phyloP scores from a whole-genome alignment of 2,888 invertebrate species.

The Phaonia tiefii region DNA sequence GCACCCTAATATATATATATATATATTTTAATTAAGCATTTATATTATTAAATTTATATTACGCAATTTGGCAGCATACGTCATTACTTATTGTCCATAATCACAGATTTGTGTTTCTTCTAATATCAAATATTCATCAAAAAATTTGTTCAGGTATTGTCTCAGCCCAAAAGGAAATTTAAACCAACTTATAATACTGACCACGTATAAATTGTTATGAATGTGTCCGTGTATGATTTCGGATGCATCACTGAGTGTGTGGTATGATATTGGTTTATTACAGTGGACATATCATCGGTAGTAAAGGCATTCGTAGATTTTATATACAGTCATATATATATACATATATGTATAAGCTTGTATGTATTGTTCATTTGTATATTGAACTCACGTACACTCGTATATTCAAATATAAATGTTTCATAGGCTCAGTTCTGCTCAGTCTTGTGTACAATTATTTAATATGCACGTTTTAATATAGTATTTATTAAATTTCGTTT shows the following conservation, averaged over 20 bases:
- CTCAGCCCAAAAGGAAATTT: too few species aligned
- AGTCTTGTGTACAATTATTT: conserved; percentile 56
- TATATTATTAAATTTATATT: too few species aligned
- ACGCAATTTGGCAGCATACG: too few species aligned
- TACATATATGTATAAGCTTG: not conserved
- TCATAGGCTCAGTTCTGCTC: conserved; percentile 58
- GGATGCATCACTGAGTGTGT: conserved; percentile 22
- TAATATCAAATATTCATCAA: too few species aligned
- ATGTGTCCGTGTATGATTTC: conserved; percentile 5
- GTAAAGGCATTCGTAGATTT: not conserved
- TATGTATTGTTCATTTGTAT: conserved; percentile 23
- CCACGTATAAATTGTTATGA: not conserved
- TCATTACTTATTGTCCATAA: too few species aligned
- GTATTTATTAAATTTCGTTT: conserved; percentile 66
- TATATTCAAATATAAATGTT: conserved; percentile 46
- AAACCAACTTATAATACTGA: not conserved
- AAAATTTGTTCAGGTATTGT: too few species aligned
- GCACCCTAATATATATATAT: too few species aligned
- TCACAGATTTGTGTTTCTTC: too few species aligned
- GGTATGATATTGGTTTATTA: conserved; percentile 52
- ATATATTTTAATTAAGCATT: too few species aligned
- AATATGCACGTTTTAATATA: conserved; percentile 68
- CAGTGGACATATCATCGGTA: conserved; percentile 47
- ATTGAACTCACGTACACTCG: conserved; percentile 3
- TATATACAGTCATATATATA: not conserved